These are phyloP conservation scores for Enteromius radiatus DNA, from an alignment of 2,797 vertebrate species.

Conservation along the genomic window DNA sequence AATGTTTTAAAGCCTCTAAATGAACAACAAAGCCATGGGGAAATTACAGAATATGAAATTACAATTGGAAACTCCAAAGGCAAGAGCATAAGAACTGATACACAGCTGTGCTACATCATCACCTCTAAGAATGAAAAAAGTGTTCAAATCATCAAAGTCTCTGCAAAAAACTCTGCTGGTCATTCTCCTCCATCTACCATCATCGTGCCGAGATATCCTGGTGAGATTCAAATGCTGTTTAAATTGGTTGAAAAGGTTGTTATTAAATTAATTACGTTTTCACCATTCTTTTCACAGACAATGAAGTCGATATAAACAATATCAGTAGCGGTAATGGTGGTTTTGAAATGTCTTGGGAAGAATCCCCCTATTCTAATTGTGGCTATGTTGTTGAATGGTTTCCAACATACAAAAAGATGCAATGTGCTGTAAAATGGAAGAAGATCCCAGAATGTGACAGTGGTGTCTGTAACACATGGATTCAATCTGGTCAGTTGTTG, in stretches of 20 bases:
- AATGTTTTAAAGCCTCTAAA: constrained; percentile 55
- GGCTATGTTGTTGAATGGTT: constrained; percentile 79
- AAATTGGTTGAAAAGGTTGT: neutral
- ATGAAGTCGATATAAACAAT: neutral
- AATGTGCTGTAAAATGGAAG: constrained; percentile 64
- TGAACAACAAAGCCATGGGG: constrained; percentile 69
- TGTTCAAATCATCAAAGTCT: constrained; percentile 61
- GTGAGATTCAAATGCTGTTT: constrained; percentile 43
- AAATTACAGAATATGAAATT: constrained; percentile 68
- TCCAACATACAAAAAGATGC: neutral
- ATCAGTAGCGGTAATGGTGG: constrained; percentile 45
- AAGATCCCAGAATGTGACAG: constrained; percentile 59
- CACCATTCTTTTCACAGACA: constrained; percentile 54
- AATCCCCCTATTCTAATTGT: constrained; percentile 61
- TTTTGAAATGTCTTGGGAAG: constrained; percentile 67
- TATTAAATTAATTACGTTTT: neutral
- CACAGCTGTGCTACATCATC: constrained; percentile 31
- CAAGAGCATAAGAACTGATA: neutral
- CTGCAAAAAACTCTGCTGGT: constrained; percentile 67
- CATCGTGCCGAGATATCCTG: constrained; percentile 31
- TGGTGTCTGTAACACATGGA: neutral
- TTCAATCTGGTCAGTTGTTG: constrained; percentile 65
- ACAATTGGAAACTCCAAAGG: constrained; percentile 49
- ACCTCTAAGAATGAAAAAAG: neutral
- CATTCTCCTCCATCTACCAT: constrained; percentile 67